phyloP scores from a whole-genome alignment of 2,797 vertebrate genomes.

The Galaxias olidus region DNA sequence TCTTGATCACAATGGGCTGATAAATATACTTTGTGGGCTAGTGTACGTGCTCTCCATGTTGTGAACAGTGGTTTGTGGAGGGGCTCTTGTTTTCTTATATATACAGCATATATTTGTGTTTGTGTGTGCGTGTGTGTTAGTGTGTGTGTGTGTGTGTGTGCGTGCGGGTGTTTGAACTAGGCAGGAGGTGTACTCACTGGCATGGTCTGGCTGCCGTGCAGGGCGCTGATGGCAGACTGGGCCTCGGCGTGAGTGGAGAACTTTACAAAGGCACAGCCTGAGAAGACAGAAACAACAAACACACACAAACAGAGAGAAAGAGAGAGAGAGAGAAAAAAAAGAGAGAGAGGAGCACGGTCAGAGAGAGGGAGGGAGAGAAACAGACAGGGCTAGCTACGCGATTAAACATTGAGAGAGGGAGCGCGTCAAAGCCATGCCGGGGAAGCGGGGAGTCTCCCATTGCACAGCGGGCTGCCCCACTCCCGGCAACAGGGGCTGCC shows the following conservation, averaged over 20 bases:
- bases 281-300: slow-evolving; percentile 51
- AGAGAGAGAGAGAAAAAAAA: slow-evolving; percentile 6
- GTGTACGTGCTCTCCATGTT: neutral
- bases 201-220: slow-evolving; percentile 97
- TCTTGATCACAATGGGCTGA: slow-evolving; percentile 17
- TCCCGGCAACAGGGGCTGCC: slow-evolving; percentile 62
- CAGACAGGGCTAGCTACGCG: slow-evolving; percentile 13
- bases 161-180: neutral
- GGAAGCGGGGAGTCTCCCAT: slow-evolving; percentile 51
- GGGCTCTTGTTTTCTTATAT: neutral
- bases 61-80: too few species aligned
- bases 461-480: slow-evolving; percentile 63
- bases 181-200: slow-evolving; percentile 81
- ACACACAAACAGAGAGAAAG: slow-evolving; percentile 39
- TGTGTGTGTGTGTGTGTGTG: slow-evolving; percentile 13
- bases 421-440: slow-evolving; percentile 40
- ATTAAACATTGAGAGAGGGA: slow-evolving; percentile 39
- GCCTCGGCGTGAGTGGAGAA: slow-evolving; percentile 96
- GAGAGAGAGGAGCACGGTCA: neutral
- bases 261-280: slow-evolving; percentile 97
- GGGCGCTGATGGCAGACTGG: slow-evolving; percentile 94
- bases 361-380: neutral
- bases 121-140: slow-evolving; percentile 9
- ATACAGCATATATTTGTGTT: slow-evolving; percentile 12
- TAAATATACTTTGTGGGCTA: neutral